Base-by-base conservation (phyloP, 2,888 invertebrate genomes). In the Eupithecia vulgata region DNA sequence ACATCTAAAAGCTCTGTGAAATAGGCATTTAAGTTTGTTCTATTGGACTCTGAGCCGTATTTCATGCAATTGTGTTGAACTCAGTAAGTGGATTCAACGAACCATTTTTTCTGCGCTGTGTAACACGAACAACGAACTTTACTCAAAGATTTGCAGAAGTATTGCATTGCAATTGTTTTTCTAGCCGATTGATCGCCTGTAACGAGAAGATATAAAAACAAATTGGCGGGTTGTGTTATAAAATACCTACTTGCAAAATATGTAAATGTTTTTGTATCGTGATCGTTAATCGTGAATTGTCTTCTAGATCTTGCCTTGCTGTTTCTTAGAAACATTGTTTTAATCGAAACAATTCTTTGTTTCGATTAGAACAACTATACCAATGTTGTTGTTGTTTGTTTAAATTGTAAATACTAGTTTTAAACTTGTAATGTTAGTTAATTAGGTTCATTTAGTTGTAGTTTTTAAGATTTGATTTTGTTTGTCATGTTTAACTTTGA, bases 61-160 rank as follows among this genome's bases (percentile, higher is more conserved):
- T 70, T 72, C 71, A 71, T 72, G 35, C 68, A 74, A 68, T 74
- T 61, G 68, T 72, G 71, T 71, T 66, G 42, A 67, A 62, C 68
- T 67, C 68, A 71, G 68, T 71, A 74, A 71, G 66, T 40, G 64
- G 71, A 75, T 69, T 70, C 61, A 75, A 75, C 70, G 75, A 75
- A 75, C 75, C 75, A 68, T 72, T 75, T 72, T 71, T 75, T 72
- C 75, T 72, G 75, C 72, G 40, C 72, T 40, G 57, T 37, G 67
- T 75, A 72, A 70, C 71, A 68, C 59, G 72, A 64, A 62, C 37
- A 21, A 17, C 57, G 40, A 70, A 75, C 59, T 72, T 72, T 70
- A 52, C 62, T 72, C 45, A 68, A 48, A 70, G 70, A 71, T 66
- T 74, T 48, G 67, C 70, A 69, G 10, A 62, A 67, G 64, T 72